phyloP scores from a whole-genome alignment of 2,113 vertebrate species.

The Galbula dea region DNA sequence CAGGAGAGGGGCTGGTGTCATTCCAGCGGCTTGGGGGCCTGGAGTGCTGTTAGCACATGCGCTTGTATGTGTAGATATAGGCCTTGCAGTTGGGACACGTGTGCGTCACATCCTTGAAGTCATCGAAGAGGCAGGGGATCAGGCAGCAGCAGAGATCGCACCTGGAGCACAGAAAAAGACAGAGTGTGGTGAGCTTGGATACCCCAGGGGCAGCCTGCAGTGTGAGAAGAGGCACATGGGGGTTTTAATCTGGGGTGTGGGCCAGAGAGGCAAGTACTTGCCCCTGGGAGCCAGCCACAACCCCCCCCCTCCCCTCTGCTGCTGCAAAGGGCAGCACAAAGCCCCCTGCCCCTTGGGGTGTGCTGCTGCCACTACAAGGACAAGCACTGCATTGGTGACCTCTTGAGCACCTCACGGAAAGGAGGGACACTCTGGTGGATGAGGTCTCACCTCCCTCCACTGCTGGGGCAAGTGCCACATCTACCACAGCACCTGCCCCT shows the following conservation, averaged over 20 bases:
- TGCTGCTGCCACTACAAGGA: background rate
- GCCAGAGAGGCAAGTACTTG: background rate
- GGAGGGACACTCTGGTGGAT: background rate
- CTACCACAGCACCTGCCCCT: too few relatives aligned
- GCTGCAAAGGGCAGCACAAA: background rate
- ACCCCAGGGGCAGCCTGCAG: background rate
- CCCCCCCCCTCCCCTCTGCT: background rate
- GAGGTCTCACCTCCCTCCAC: background rate
- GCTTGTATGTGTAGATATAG: constrained; percentile 98
- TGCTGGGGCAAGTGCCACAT: background rate
- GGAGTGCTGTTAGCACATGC: constrained; percentile 84
- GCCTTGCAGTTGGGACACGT: constrained; percentile 98
- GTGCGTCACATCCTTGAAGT: constrained; percentile 98
- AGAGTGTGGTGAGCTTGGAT: background rate
- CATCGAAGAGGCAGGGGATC: constrained; percentile 95
- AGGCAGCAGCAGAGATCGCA: constrained; percentile 97
- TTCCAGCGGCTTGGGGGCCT: background rate
- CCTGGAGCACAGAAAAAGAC: constrained; percentile 67
- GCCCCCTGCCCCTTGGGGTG: background rate
- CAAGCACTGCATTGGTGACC: too few relatives aligned
- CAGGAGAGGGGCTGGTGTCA: background rate
- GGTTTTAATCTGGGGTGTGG: accelerated
- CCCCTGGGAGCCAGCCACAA: background rate
- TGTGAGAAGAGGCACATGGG: background rate
- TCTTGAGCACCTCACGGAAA: background rate